Evolutionary conservation across 2,113 vertebrate genomes (phyloP).

Genomic region (Trematomus loennbergii): DNA sequence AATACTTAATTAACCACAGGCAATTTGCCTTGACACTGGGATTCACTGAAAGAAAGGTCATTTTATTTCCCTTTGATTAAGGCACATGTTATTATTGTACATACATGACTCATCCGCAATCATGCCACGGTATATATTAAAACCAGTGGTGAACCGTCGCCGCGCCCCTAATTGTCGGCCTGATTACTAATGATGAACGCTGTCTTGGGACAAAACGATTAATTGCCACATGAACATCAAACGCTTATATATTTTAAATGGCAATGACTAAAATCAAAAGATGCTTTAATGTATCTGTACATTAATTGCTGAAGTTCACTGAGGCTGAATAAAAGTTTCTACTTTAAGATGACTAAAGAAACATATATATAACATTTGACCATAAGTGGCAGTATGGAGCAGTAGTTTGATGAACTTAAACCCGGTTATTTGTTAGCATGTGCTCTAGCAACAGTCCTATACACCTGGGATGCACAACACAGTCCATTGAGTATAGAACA

Average conservation of each 20-base stretch:
- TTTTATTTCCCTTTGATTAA: background rate
- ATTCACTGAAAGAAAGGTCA: background rate
- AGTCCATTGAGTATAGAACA: too few relatives aligned
- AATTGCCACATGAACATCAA: slow-evolving; percentile 15
- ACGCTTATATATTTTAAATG: slow-evolving; percentile 18
- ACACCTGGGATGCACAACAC: too few relatives aligned
- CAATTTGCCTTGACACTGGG: background rate
- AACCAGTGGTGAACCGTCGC: slow-evolving; percentile 12
- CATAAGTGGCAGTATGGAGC: too few relatives aligned
- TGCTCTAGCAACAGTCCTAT: too few relatives aligned
- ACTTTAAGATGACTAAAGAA: background rate
- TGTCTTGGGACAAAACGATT: slow-evolving; percentile 24
- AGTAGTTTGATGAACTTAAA: too few relatives aligned
- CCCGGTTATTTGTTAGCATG: too few relatives aligned
- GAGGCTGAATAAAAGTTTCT: background rate
- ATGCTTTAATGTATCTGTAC: background rate
- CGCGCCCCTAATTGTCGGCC: slow-evolving; percentile 26
- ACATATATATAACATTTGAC: too few relatives aligned
- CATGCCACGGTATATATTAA: slow-evolving; percentile 1
- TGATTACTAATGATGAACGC: slow-evolving; percentile 32
- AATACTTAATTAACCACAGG: background rate
- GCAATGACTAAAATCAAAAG: background rate
- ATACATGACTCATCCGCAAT: background rate
- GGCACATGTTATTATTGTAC: slow-evolving; percentile 4
- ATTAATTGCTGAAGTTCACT: background rate